Evolutionary conservation across 2,888 invertebrate genomes (phyloP).

Genomic region (Globia sparganii): DNA sequence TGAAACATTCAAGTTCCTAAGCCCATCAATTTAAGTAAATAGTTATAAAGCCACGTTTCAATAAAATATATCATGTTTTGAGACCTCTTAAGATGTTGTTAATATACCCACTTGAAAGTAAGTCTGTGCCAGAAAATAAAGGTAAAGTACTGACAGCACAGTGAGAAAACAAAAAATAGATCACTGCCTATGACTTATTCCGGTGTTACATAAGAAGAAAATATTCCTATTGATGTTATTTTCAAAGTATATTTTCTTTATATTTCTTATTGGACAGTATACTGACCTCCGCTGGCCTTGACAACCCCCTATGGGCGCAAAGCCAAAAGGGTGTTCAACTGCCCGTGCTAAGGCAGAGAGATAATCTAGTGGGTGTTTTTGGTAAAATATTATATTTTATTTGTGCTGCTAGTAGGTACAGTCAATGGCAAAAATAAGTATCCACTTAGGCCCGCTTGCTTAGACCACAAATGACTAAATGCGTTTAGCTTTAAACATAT

Average conservation of each 20-base stretch:
- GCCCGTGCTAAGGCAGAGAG: conserved; percentile 43
- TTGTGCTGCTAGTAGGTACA: conserved; percentile 12
- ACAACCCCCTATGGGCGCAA: conserved; percentile 44
- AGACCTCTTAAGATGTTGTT: neutral
- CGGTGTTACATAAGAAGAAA: conserved; percentile 17
- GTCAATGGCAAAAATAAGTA: neutral
- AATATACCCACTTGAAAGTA: neutral
- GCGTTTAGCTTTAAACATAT: neutral
- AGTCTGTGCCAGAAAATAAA: neutral
- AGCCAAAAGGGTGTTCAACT: conserved; percentile 60
- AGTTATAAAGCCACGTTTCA: neutral
- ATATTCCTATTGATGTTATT: conserved; percentile 42
- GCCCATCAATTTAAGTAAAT: neutral
- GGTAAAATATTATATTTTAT: conserved; percentile 54
- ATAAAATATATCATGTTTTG: neutral
- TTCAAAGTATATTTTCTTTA: conserved; percentile 36
- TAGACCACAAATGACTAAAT: neutral
- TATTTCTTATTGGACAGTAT: conserved; percentile 45
- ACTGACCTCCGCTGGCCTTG: conserved; percentile 60
- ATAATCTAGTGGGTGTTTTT: conserved; percentile 40
- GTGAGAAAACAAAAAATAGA: neutral
- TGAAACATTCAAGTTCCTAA: neutral
- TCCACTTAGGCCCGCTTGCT: neutral
- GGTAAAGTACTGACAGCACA: neutral
- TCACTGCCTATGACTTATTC: conserved; percentile 9